Evolutionary conservation across 1,140 invertebrate genomes (phyloP), one percentile per base, ranked within the genome.

Genomic region (Thalassaphorura encarpata): DNA sequence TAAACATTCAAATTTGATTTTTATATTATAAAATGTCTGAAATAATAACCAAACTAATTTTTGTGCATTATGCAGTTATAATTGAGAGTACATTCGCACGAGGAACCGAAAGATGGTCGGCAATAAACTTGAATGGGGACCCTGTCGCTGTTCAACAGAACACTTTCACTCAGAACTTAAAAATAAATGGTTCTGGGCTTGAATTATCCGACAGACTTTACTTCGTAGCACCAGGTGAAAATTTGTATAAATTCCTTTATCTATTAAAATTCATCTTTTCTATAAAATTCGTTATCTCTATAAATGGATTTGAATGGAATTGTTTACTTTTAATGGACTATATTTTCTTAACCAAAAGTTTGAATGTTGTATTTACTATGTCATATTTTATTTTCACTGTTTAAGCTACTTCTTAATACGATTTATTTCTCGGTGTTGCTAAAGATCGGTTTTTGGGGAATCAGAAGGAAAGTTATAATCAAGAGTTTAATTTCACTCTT

Each of bases 381-480:
- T 51, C 42, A 54, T 56, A 57, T 69, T 71, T 56, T 67, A n/a
- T n/a, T n/a, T n/a, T n/a, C n/a, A n/a, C n/a, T n/a, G n/a, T n/a
- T n/a, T n/a, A n/a, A n/a, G n/a, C n/a, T n/a, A n/a, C n/a, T n/a
- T n/a, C n/a, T n/a, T n/a, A n/a, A n/a, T n/a, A n/a, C n/a, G n/a
- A n/a, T n/a, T n/a, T n/a, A n/a, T n/a, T n/a, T n/a, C n/a, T n/a
- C n/a, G n/a, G n/a, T n/a, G n/a, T n/a, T n/a, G n/a, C n/a, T n/a
- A n/a, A n/a, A 83, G 85, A 83, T 51, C 80, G 84, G 67, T 97
- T 89, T 70, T 73, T 97, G 15, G 92, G 92, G 0, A 90, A 98
- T 73, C 92, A 96, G 68, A 75, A 91, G 57, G 82, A 85, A 29
- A 92, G 90, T 36, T 99, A 98, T 71, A 97, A 97, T 73, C 90